Percentiles rank a stretch among this genome's conserved stretches.
phyloP scores from a whole-genome alignment of 2,888 invertebrate genomes.

The Prosapia bicincta region DNA sequence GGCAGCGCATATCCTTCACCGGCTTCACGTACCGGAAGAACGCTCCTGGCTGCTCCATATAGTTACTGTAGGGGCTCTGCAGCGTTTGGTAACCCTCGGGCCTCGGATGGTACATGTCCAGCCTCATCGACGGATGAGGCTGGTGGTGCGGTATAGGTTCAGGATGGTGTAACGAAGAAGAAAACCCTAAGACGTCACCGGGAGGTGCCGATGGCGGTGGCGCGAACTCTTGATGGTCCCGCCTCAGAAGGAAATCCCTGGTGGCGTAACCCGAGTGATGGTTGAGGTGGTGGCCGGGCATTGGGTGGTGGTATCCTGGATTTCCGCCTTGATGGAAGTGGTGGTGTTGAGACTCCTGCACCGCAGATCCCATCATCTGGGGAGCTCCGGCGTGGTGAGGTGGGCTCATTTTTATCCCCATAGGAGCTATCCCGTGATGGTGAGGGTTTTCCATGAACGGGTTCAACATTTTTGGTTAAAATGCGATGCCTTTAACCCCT shows the following conservation, averaged over 20 bases:
- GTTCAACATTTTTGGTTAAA: slow-evolving; percentile 31
- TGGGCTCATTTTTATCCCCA: slow-evolving; percentile 80
- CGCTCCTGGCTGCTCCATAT: slow-evolving; percentile 56
- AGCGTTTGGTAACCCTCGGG: slow-evolving; percentile 41
- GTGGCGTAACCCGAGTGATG: slow-evolving; percentile 57
- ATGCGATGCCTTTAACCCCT: background rate
- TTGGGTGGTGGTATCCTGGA: slow-evolving; percentile 46
- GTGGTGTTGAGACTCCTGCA: slow-evolving; percentile 44
- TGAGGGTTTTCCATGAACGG: slow-evolving; percentile 42
- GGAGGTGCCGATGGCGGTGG: slow-evolving; percentile 49
- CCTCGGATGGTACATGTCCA: slow-evolving; percentile 37
- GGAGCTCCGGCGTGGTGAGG: slow-evolving; percentile 49
- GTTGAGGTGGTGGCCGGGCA: slow-evolving; percentile 59
- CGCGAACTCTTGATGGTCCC: slow-evolving; percentile 54
- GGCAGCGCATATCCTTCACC: slow-evolving; percentile 57
- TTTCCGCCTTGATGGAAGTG: slow-evolving; percentile 22
- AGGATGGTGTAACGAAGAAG: slow-evolving; percentile 25
- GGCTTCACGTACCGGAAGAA: slow-evolving; percentile 87
- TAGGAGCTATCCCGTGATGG: slow-evolving; percentile 70
- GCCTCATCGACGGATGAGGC: slow-evolving; percentile 46
- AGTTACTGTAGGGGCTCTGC: slow-evolving; percentile 37
- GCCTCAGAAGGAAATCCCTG: slow-evolving; percentile 75
- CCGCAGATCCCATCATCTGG: slow-evolving; percentile 50
- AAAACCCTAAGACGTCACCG: slow-evolving; percentile 37
- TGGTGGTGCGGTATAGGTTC: slow-evolving; percentile 42